Percentiles rank a stretch among this genome's conserved stretches.
These are phyloP conservation scores for Cyanistes caeruleus DNA, from an alignment of 2,113 vertebrate genomes.

Conservation along the genomic window DNA sequence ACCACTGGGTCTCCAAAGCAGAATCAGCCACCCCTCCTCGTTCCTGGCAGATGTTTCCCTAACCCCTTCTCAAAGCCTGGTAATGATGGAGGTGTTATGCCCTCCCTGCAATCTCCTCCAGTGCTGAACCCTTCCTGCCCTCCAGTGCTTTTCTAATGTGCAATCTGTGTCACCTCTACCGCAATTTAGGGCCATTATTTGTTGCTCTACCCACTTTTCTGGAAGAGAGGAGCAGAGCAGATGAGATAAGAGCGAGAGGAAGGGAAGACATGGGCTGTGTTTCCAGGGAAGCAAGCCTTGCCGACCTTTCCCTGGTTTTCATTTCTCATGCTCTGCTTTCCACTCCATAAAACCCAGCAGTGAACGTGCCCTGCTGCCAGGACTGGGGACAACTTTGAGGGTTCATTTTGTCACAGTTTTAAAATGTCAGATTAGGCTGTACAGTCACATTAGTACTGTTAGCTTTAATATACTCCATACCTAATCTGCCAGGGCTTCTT, in stretches of 20 bases:
- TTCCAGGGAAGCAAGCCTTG: background rate
- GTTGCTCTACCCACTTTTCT: conserved; percentile 16
- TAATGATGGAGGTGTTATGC: background rate
- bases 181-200: conserved; percentile 42
- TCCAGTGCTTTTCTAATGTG: background rate
- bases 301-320: background rate
- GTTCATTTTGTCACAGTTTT: conserved; percentile 34
- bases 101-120: background rate
- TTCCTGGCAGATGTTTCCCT: conserved; percentile 18
- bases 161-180: background rate
- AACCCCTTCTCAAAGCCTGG: background rate
- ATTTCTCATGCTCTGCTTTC: background rate
- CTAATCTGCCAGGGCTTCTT: conserved; percentile 48
- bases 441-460: conserved; percentile 34
- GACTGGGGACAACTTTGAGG: background rate
- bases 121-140: conserved; percentile 7
- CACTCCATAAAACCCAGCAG: conserved; percentile 47
- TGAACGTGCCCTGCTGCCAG: background rate
- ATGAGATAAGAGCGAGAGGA: background rate
- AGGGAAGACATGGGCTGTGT: background rate
- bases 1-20: background rate
- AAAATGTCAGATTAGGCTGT: conserved; percentile 46
- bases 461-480: conserved; percentile 40
- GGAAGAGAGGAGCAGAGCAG: background rate
- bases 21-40: background rate